Conservation (phyloP, 2,888 invertebrate species). For the Eupithecia inturbata region DNA sequence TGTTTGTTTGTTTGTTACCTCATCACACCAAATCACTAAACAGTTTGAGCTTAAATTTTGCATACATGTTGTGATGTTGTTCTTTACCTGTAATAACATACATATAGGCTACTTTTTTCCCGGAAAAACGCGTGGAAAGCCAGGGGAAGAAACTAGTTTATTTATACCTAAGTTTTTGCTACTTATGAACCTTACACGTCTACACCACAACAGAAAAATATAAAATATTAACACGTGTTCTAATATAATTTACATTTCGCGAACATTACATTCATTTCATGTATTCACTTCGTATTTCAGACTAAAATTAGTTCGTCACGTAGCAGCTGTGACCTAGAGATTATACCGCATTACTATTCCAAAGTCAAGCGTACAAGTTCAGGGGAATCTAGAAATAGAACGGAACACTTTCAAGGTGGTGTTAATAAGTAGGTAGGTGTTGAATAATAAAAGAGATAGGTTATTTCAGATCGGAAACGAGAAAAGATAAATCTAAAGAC, state of each 20-base stretch:
- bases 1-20: too few species aligned
- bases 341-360: conserved; percentile 22
- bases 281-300: neutral
- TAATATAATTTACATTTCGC: neutral
- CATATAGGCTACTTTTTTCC: too few species aligned
- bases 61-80: too few species aligned
- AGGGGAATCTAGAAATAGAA: neutral
- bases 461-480: neutral
- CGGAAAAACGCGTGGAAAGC: too few species aligned
- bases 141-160: neutral
- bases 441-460: too few species aligned
- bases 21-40: too few species aligned
- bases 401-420: neutral
- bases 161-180: neutral
- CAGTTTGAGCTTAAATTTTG: too few species aligned
- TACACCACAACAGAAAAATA: neutral
- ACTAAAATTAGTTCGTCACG: neutral
- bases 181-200: too few species aligned
- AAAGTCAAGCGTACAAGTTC: conserved; percentile 13
- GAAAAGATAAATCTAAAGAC: neutral
- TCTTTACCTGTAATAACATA: too few species aligned
- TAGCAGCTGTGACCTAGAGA: conserved; percentile 18
- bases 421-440: too few species aligned
- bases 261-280: neutral
- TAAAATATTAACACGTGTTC: neutral